Evolutionary conservation across 2,113 vertebrate species (phyloP).

Genomic region (Colaptes auratus): DNA sequence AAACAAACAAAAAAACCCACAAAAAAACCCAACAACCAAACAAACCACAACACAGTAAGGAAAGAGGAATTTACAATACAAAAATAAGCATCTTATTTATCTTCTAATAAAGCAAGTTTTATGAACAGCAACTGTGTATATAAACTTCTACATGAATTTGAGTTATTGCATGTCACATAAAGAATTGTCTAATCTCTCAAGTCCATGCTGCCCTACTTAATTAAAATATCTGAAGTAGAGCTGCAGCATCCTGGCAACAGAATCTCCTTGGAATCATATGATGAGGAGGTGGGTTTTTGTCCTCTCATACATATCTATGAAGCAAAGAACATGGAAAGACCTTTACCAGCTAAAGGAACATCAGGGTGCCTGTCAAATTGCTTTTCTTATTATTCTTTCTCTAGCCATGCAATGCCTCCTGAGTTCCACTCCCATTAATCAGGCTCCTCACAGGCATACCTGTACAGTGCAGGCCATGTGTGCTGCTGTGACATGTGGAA

Average conservation of each 20-base stretch:
- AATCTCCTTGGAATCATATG: not conserved
- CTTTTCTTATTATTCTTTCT: not conserved
- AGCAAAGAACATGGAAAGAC: not conserved
- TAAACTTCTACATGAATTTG: not conserved
- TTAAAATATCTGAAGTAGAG: not conserved
- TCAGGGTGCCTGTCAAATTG: not conserved
- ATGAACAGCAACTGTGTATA: not conserved
- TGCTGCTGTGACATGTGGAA: not conserved
- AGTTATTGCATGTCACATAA: not conserved
- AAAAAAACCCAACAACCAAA: not conserved
- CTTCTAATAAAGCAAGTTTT: not conserved
- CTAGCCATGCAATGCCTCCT: not conserved
- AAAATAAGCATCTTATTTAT: not conserved
- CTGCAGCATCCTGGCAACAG: not conserved
- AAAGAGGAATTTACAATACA: not conserved
- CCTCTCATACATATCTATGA: not conserved
- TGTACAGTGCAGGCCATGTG: accelerated
- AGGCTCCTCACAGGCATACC: not conserved
- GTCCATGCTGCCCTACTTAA: not conserved
- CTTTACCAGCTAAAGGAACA: not conserved
- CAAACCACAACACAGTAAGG: not conserved
- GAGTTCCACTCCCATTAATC: not conserved
- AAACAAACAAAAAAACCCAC: too few species aligned
- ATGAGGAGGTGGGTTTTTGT: not conserved
- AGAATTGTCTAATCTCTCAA: not conserved